Evolutionary conservation across 2,888 invertebrate species (phyloP).

Genomic region (Terebella lapidaria): DNA sequence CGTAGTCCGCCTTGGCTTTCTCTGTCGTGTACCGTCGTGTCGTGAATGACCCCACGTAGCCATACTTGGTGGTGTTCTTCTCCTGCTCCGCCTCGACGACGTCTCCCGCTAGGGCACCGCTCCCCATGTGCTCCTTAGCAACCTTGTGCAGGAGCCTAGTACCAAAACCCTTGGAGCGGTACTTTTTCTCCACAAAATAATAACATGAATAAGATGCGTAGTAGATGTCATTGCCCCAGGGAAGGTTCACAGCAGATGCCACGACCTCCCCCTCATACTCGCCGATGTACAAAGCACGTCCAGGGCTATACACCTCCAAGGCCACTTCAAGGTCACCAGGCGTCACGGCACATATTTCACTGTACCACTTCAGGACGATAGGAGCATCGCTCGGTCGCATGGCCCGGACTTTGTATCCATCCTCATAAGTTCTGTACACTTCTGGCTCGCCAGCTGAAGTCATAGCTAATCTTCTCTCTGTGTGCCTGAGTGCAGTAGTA

Average conservation of each 20-base stretch:
- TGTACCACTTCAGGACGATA: background rate
- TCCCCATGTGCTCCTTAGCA: background rate
- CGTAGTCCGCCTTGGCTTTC: no score
- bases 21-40: no score
- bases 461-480: no score
- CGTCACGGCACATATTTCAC: background rate
- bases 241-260: background rate
- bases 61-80: no score
- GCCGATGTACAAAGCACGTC: background rate
- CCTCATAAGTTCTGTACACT: background rate
- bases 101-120: no score
- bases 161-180: background rate
- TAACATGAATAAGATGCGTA: background rate
- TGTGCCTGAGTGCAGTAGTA: no score
- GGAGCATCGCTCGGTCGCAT: background rate
- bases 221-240: background rate
- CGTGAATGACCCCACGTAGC: no score
- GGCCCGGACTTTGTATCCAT: background rate
- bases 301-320: background rate
- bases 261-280: background rate
- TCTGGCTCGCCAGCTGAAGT: no score
- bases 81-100: no score
- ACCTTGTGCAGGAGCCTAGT: background rate
- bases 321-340: background rate
- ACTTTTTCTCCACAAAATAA: background rate